phyloP scores from a whole-genome alignment of 2,797 vertebrate species.

The Ispidina picta region DNA sequence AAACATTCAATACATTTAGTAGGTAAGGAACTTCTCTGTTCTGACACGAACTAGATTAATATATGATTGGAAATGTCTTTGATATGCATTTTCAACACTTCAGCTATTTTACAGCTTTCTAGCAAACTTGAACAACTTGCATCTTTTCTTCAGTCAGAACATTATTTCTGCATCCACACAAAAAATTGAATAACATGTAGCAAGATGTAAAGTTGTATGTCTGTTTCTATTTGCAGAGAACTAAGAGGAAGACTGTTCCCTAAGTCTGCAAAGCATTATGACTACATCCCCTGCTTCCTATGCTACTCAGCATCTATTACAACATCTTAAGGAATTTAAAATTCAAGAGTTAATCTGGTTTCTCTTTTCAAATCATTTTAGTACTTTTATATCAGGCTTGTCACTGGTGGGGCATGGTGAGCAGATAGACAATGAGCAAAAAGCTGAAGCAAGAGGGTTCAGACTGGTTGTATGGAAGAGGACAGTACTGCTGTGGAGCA shows the following conservation, averaged over 20 bases:
- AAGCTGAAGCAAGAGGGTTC: background rate
- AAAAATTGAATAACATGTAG: background rate
- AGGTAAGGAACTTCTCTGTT: background rate
- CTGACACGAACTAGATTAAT: background rate
- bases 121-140: background rate
- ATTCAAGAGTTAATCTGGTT: background rate
- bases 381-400: background rate
- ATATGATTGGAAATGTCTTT: background rate
- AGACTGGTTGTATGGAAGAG: background rate
- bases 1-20: background rate
- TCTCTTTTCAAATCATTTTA: background rate
- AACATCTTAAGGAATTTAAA: background rate
- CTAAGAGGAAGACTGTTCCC: background rate
- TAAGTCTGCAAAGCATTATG: background rate
- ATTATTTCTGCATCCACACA: background rate
- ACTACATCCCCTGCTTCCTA: background rate
- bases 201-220: background rate
- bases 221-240: background rate
- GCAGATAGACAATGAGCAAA: background rate
- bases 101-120: background rate
- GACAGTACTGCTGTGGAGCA: background rate
- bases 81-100: background rate
- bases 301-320: background rate
- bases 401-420: background rate
- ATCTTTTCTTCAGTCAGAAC: background rate